Evolutionary conservation across 2,888 invertebrate species (phyloP).

Genomic region (Meloe dianella): DNA sequence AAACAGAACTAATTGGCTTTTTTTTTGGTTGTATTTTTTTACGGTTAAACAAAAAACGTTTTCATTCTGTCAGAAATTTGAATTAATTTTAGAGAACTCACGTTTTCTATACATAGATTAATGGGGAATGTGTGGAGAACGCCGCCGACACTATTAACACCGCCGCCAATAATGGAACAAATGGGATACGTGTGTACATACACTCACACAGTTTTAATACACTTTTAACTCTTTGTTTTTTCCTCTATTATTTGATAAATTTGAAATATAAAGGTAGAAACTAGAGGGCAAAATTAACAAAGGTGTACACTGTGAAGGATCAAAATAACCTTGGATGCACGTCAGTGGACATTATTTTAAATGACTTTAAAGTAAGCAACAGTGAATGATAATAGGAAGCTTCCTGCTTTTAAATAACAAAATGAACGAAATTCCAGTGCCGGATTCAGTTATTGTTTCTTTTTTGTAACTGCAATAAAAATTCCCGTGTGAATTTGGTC

Average conservation of each 20-base stretch:
- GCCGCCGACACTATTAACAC: not conserved
- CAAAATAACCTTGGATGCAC: conserved; percentile 44
- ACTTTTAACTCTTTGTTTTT: not conserved
- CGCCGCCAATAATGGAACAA: not conserved
- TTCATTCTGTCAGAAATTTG: not conserved
- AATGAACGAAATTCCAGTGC: conserved; percentile 2
- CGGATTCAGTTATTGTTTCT: not conserved
- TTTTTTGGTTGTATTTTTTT: not conserved
- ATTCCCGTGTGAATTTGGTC: not conserved
- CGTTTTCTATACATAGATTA: not conserved
- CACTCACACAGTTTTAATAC: not conserved
- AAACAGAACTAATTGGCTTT: not conserved
- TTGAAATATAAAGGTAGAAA: not conserved
- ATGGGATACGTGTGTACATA: not conserved
- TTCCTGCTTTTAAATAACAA: conserved; percentile 46
- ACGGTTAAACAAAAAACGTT: not conserved
- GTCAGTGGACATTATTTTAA: conserved; percentile 39
- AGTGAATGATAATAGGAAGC: conserved; percentile 52
- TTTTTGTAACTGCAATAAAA: not conserved
- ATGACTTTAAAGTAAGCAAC: conserved; percentile 47
- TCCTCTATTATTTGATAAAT: too few species aligned
- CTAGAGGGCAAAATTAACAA: not conserved
- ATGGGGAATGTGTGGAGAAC: too few species aligned
- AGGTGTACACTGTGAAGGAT: conserved; percentile 26
- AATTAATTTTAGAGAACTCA: not conserved